Evolutionary conservation across 2,888 invertebrate genomes (phyloP), one percentile per base, ranked within the genome.

Genomic region (Eupithecia exiguata): DNA sequence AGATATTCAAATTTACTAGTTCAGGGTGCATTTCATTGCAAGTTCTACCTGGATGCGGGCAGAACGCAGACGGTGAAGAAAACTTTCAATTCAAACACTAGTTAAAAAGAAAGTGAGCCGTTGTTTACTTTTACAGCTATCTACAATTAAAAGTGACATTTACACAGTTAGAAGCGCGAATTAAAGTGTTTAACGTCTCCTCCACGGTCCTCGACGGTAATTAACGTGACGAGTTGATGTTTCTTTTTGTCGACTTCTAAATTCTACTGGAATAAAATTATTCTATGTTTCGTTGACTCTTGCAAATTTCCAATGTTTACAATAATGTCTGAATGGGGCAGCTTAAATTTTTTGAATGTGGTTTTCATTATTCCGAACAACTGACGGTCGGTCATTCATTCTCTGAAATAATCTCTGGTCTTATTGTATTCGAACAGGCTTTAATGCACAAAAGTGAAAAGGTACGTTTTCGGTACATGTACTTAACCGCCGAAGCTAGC

Each of bases 71-170:
- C 14, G 25, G 12, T 12, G 21, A 14, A 62, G 36, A 38, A 65
- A 62, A 30, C 36, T 65, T 65, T 65, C 36, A 65, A 65, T 65
- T 58, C 58, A 68, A 30, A 61, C 61, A 25, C 61, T 30, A 61
- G 53, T 65, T 43, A 73, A 71, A 71, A 70, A 53, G 62, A 68
- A 75, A 74, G 69, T 71, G 63, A 68, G 1, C 18, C 36, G 18
- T 65, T 65, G 36, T 58, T 71, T 78, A 75, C 77, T 79, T 78
- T 77, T 74, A 76, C 67, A 25, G 70, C 61, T n/a, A 74, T 69
- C 63, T 9, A 36, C 63, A 77, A 75, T 77, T 79, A 77, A 53
- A 53, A 68, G 65, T 71, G 66, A 77, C 74, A 73, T 78, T 78
- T 75, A 75, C 70, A 70, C 63, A 69, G 74, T 71, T 74, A 72